A percentile compares a stretch with the other conserved stretches of the same genome.
Conservation (phyloP, 2,113 vertebrate genomes). For the Nettapus auritus region DNA sequence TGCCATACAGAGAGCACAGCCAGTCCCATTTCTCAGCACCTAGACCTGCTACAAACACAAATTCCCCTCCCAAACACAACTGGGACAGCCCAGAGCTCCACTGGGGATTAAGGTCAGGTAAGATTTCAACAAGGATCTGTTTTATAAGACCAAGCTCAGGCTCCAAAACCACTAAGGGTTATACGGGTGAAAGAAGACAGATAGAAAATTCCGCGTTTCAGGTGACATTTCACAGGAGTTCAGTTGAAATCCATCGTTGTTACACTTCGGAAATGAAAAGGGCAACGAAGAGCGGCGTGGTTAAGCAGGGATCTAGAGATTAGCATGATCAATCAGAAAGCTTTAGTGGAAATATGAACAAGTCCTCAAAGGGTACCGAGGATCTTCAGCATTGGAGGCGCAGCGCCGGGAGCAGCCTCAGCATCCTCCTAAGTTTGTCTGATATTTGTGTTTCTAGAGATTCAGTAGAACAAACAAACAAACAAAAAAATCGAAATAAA, state of each 20-base stretch:
- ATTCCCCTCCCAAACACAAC: background rate
- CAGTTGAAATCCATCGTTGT: background rate
- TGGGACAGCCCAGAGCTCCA: background rate
- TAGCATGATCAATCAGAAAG: background rate
- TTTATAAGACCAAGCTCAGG: background rate
- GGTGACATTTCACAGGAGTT: background rate
- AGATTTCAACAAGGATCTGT: background rate
- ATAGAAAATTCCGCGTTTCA: background rate
- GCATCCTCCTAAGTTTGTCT: no score
- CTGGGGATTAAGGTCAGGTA: accelerated
- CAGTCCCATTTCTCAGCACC: background rate
- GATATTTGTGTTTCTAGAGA: no score
- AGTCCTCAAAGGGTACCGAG: background rate
- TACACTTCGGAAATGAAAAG: constrained; percentile 15
- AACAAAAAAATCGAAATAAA: background rate
- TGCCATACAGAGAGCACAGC: background rate
- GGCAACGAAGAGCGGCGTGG: background rate
- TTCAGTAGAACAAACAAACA: background rate
- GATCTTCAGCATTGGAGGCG: background rate
- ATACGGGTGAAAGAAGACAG: accelerated
- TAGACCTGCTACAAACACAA: background rate
- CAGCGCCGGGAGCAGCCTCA: background rate
- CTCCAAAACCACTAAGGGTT: background rate
- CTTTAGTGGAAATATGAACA: constrained; percentile 6
- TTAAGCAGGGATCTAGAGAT: background rate